Conservation (phyloP, 2,113 vertebrate genomes). For the Penelope pileata region DNA sequence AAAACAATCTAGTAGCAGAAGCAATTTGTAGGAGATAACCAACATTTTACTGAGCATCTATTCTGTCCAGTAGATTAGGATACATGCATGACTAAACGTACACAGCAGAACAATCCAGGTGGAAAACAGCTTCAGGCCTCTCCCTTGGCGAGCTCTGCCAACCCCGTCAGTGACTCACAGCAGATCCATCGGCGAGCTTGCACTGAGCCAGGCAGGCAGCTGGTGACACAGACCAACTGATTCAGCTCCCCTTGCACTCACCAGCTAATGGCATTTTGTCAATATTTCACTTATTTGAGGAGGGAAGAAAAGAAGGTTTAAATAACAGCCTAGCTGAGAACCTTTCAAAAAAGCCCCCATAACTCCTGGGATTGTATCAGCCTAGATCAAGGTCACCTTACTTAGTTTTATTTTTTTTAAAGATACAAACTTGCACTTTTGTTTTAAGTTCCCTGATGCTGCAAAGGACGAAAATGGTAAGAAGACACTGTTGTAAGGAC, state of each 20-base stretch:
- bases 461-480: not conserved
- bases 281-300: not conserved
- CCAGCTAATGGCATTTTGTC: not conserved
- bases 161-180: accelerated
- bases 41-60: not conserved
- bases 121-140: not conserved
- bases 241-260: too few relatives aligned
- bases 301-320: not conserved
- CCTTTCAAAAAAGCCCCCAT: not conserved
- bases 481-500: not conserved
- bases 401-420: accelerated
- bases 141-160: not conserved
- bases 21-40: not conserved
- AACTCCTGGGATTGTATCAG: not conserved
- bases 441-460: not conserved
- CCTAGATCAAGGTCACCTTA: not conserved
- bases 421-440: not conserved
- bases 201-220: not conserved
- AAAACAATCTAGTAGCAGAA: not conserved
- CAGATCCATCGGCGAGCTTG: accelerated
- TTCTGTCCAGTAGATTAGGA: not conserved
- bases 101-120: not conserved
- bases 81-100: not conserved
- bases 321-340: not conserved
- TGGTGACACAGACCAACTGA: not conserved